A percentile compares a stretch with the other conserved stretches of the same genome.
Evolutionary conservation across 2,888 invertebrate genomes (phyloP).

Genomic region (Neoaliturus tenellus): DNA sequence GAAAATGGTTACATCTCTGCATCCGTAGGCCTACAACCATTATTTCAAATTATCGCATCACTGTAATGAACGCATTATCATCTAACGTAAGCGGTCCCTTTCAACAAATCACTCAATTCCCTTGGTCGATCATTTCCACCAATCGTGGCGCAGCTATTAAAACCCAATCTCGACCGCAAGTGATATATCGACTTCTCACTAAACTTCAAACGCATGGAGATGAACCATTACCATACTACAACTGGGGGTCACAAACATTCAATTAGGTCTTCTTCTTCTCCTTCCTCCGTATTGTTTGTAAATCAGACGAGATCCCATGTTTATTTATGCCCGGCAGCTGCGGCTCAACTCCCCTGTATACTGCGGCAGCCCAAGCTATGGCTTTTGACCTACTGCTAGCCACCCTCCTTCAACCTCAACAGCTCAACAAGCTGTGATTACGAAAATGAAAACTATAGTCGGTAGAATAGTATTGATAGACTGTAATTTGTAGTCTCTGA

Average conservation of each 20-base stretch:
- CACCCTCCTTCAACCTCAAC: no score
- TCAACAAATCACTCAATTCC: no score
- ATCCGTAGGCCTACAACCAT: no score
- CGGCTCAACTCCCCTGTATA: background rate
- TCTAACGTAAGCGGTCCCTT: no score
- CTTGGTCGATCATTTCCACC: background rate
- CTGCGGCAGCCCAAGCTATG: background rate
- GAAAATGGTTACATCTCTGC: no score
- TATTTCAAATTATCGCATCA: no score
- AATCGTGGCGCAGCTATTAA: background rate
- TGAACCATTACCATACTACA: constrained; percentile 13
- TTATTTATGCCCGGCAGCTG: constrained; percentile 33
- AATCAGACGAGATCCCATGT: constrained; percentile 16
- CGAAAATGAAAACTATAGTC: no score
- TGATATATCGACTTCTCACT: background rate
- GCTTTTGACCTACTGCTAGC: no score
- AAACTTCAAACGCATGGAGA: background rate
- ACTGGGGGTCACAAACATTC: constrained; percentile 10
- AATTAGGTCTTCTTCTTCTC: constrained; percentile 26
- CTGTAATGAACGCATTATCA: no score
- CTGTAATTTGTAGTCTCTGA: no score
- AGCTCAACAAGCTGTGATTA: background rate
- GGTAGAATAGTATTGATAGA: no score
- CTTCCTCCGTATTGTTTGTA: constrained; percentile 10
- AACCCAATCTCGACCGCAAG: background rate